Conservation (phyloP, 2,113 vertebrate species). For the Odontesthes bonariensis region DNA sequence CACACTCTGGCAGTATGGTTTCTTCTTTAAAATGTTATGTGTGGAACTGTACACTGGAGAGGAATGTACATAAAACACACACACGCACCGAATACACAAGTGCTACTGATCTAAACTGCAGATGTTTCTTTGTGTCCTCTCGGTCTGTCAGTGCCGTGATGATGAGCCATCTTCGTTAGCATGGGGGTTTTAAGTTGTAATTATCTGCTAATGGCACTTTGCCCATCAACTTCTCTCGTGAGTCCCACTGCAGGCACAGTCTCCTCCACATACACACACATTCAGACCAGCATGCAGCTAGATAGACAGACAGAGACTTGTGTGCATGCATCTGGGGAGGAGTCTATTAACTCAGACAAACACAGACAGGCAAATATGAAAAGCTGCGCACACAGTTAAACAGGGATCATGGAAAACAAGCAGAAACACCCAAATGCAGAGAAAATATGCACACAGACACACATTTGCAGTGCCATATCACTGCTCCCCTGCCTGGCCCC, state of each 20-base stretch:
- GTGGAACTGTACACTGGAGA: neutral
- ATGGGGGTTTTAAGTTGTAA: constrained; percentile 70
- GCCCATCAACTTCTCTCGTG: constrained; percentile 62
- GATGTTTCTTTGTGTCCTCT: constrained; percentile 58
- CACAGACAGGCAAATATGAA: constrained; percentile 27
- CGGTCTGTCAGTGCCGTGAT: constrained; percentile 51
- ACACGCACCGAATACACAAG: neutral
- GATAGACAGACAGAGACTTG: constrained; percentile 8
- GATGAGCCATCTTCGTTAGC: constrained; percentile 68
- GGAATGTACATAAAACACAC: constrained; percentile 7
- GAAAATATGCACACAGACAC: constrained; percentile 14
- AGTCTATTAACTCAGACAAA: constrained; percentile 42
- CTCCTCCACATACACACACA: constrained; percentile 12
- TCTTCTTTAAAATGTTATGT: constrained; percentile 27
- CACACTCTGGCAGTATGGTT: constrained; percentile 2
- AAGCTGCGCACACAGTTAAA: constrained; percentile 18
- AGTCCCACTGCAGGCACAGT: constrained; percentile 39
- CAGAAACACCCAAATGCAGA: constrained; percentile 6
- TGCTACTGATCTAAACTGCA: constrained; percentile 67
- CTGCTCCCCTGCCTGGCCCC: constrained; percentile 41
- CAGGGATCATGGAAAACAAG: constrained; percentile 10
- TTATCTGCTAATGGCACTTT: constrained; percentile 76
- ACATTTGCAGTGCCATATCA: constrained; percentile 28
- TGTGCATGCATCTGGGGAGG: constrained; percentile 22
- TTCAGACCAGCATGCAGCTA: neutral